phyloP scores from a whole-genome alignment of 2,888 invertebrate genomes.

The Oxyscelio sp. region DNA sequence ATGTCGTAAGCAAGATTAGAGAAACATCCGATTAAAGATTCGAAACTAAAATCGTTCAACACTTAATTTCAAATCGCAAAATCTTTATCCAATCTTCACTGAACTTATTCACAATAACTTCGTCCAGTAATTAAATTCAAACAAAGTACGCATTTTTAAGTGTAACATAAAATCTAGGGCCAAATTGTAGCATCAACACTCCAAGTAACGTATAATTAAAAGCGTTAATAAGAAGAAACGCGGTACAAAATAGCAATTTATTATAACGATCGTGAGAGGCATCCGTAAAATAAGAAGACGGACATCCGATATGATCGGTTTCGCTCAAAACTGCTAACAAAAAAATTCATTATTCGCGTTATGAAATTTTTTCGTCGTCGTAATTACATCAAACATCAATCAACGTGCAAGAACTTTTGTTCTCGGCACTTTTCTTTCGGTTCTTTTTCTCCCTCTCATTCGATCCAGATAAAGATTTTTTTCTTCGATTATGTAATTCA shows the following conservation, averaged over 20 bases:
- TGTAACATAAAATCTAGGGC: not conserved
- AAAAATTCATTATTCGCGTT: slow-evolving; percentile 15
- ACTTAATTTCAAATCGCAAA: too few species aligned
- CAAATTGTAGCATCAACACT: slow-evolving; percentile 28
- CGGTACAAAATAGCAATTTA: slow-evolving; percentile 29
- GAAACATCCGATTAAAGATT: too few species aligned
- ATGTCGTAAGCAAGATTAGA: too few species aligned
- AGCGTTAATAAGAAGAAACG: slow-evolving; percentile 1
- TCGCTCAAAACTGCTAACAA: not conserved
- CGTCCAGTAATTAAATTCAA: too few species aligned
- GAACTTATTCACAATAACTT: too few species aligned
- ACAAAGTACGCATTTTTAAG: too few species aligned
- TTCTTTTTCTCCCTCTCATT: too few species aligned
- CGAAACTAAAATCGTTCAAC: too few species aligned
- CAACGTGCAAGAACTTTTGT: slow-evolving; percentile 10
- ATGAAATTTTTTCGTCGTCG: not conserved
- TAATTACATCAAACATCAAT: slow-evolving; percentile 14
- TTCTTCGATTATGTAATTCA: not conserved
- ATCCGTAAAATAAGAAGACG: slow-evolving; percentile 19
- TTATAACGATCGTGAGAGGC: slow-evolving; percentile 23
- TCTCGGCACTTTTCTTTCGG: not conserved
- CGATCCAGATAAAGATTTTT: not conserved
- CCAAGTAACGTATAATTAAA: slow-evolving; percentile 23
- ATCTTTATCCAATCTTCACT: too few species aligned
- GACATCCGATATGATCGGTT: slow-evolving; percentile 6